phyloP scores from a whole-genome alignment of 1,140 invertebrate genomes.

The Lucilia sericata region DNA sequence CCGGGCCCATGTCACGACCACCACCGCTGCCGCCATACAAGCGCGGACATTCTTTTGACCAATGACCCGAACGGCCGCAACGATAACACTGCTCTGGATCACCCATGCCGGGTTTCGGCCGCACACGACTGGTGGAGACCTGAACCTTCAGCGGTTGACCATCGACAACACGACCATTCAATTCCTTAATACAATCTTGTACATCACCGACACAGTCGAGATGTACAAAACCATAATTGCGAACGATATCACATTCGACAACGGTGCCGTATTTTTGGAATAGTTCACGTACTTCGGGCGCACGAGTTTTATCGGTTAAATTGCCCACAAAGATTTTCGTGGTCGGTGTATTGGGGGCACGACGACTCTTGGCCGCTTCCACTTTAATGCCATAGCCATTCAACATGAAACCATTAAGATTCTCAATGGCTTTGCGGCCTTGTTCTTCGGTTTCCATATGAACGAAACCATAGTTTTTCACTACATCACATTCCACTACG shows the following conservation, averaged over 20 bases:
- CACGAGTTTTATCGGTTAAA: conserved; percentile 88
- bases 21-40: conserved; percentile 76
- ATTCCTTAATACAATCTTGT: conserved; percentile 86
- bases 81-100: conserved; percentile 94
- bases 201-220: conserved; percentile 85
- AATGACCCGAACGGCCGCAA: conserved; percentile 92
- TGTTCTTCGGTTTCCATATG: conserved; percentile 95
- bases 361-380: conserved; percentile 88
- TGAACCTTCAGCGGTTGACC: conserved; percentile 91
- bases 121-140: conserved; percentile 89
- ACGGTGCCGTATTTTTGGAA: conserved; percentile 91
- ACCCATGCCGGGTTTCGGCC: conserved; percentile 94
- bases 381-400: conserved; percentile 92
- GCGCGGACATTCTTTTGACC: conserved; percentile 93
- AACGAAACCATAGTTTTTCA: conserved; percentile 97
- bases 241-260: conserved; percentile 90
- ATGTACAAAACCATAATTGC: conserved; percentile 93
- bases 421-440: conserved; percentile 91
- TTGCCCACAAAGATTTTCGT: conserved; percentile 93
- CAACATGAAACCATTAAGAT: conserved; percentile 88
- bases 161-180: conserved; percentile 86
- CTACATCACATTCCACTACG: conserved; percentile 95
- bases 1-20: conserved; percentile 60
- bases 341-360: conserved; percentile 85
- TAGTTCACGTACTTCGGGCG: conserved; percentile 85